These are phyloP conservation scores for Monopterus albus DNA, from an alignment of 2,113 vertebrate genomes.

Conservation along the genomic window DNA sequence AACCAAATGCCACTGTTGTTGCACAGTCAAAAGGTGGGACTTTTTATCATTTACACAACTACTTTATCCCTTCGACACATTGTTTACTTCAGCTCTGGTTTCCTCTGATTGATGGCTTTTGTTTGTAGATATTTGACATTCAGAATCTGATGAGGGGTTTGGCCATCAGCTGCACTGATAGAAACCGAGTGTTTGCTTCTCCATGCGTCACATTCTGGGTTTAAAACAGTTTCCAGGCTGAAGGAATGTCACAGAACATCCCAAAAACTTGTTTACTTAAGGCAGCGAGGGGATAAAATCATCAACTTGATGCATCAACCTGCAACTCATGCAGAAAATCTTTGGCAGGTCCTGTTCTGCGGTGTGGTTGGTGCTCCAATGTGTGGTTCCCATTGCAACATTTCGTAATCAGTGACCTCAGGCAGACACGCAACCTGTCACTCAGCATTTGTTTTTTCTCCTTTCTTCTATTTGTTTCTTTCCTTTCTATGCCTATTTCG, in stretches of 20 bases:
- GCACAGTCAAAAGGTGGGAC: background rate
- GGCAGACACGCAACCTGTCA: constrained; percentile 9
- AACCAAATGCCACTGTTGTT: background rate
- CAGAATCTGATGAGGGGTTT: background rate
- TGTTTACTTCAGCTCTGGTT: no score
- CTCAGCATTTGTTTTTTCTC: background rate
- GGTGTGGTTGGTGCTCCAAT: background rate
- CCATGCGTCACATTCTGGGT: background rate
- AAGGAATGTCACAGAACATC: constrained; percentile 17
- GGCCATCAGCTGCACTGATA: background rate
- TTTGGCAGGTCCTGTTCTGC: background rate
- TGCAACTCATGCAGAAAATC: background rate
- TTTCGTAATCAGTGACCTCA: constrained; percentile 28
- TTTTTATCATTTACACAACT: background rate
- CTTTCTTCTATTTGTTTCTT: background rate
- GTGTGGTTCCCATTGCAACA: constrained; percentile 10
- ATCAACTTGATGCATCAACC: background rate
- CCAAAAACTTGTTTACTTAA: background rate
- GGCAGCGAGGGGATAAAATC: background rate
- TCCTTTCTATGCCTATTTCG: background rate
- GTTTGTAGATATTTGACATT: no score
- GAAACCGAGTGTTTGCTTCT: background rate
- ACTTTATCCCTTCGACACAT: no score
- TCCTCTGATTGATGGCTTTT: no score
- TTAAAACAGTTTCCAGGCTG: background rate